phyloP scores from a whole-genome alignment of 1,140 invertebrate genomes.

The Orussus abietinus region DNA sequence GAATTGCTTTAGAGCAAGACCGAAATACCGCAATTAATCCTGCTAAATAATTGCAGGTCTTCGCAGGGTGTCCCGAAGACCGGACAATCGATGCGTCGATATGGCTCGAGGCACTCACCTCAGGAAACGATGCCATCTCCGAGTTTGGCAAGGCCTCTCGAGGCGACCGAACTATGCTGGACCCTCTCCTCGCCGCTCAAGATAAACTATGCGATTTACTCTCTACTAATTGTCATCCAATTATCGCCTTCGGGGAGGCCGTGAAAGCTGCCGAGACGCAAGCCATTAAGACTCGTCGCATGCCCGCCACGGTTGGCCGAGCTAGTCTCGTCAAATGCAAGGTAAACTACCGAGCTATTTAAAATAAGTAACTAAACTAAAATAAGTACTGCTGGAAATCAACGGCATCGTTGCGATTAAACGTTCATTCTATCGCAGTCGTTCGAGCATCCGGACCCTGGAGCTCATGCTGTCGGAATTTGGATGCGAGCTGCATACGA shows the following conservation, averaged over 20 bases:
- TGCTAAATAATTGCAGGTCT: constrained; percentile 23
- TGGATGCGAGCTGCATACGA: constrained; percentile 58
- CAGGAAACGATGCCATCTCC: constrained; percentile 43
- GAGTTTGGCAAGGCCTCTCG: constrained; percentile 54
- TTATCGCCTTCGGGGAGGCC: constrained; percentile 49
- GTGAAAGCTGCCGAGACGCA: constrained; percentile 53
- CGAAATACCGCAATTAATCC: constrained; percentile 3
- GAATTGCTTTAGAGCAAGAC: constrained; percentile 2
- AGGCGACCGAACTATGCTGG: constrained; percentile 60
- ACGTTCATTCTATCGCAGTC: constrained; percentile 19
- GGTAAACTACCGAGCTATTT: too few relatives aligned
- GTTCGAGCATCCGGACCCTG: constrained; percentile 54
- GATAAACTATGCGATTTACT: constrained; percentile 25
- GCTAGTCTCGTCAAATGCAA: constrained; percentile 16
- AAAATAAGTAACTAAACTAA: constrained; percentile 6
- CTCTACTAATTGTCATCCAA: constrained; percentile 20
- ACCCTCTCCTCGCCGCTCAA: constrained; percentile 47
- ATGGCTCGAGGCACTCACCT: constrained; percentile 42
- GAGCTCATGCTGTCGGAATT: constrained; percentile 58
- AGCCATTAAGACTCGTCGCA: constrained; percentile 47
- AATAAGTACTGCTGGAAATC: constrained; percentile 7
- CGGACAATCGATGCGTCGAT: constrained; percentile 19
- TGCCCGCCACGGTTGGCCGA: constrained; percentile 36
- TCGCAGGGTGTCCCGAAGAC: constrained; percentile 15
- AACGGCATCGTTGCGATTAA: too few relatives aligned